Conservation (phyloP, 1,140 invertebrate genomes). For the Nasonia longicornis region DNA sequence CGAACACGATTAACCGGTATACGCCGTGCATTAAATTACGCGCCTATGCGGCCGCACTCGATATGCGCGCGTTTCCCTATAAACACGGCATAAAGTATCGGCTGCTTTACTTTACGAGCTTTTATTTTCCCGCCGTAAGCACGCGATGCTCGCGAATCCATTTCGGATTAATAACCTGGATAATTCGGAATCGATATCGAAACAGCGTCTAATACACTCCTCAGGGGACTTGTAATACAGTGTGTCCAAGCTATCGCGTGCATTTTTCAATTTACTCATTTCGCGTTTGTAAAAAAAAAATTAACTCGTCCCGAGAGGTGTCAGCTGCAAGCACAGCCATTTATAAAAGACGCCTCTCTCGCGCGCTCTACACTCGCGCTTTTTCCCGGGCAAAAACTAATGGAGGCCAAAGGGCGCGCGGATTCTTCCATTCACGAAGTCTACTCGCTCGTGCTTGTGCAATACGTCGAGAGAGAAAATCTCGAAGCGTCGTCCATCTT, state of each 20-base stretch:
- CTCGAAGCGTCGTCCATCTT: too few species aligned
- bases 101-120: too few species aligned
- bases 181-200: too few species aligned
- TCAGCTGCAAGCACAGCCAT: background rate
- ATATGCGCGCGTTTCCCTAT: background rate
- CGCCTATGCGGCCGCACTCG: background rate
- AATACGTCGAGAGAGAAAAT: too few species aligned
- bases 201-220: too few species aligned
- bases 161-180: too few species aligned
- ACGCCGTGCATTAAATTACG: constrained; percentile 3
- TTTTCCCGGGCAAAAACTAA: background rate
- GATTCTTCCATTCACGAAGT: background rate
- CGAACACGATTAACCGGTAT: constrained; percentile 14
- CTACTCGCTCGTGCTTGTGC: too few species aligned
- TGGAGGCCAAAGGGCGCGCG: background rate
- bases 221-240: too few species aligned
- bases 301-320: background rate
- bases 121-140: too few species aligned
- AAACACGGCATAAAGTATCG: background rate
- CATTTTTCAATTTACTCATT: constrained; percentile 20
- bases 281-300: background rate
- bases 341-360: background rate
- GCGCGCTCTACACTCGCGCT: background rate
- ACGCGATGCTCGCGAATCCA: too few species aligned
- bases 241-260: too few species aligned